These are phyloP conservation scores for Drosophila prolongata DNA, from an alignment of 2,888 invertebrate species.

Conservation along the genomic window DNA sequence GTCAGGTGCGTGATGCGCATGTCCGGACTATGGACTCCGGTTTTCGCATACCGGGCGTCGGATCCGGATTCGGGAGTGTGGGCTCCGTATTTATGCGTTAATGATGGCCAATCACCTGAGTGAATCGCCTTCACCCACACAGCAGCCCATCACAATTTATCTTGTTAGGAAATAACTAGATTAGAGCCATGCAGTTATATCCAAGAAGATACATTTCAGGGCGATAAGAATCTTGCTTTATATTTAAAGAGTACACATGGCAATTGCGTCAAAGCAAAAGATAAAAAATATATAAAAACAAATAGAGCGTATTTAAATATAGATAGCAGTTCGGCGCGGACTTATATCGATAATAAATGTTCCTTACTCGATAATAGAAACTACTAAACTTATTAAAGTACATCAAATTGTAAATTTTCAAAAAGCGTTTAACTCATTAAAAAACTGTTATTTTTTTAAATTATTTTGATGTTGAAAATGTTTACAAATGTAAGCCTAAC, in stretches of 20 bases:
- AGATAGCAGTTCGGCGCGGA: neutral
- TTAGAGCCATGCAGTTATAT: constrained; percentile 14
- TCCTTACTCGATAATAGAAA: neutral
- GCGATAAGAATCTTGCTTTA: constrained; percentile 19
- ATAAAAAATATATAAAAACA: constrained; percentile 10
- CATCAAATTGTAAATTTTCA: no score
- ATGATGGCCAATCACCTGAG: constrained; percentile 36
- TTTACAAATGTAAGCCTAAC: no score
- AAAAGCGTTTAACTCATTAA: no score
- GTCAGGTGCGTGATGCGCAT: constrained; percentile 59
- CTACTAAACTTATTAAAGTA: no score
- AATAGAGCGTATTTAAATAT: neutral
- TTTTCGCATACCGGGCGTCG: constrained; percentile 31
- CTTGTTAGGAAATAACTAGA: constrained; percentile 1
- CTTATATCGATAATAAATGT: neutral
- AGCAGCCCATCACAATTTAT: constrained; percentile 6
- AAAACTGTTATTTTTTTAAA: no score
- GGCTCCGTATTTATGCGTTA: constrained; percentile 29
- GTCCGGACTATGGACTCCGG: constrained; percentile 49
- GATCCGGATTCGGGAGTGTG: constrained; percentile 16
- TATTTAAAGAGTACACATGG: constrained; percentile 9
- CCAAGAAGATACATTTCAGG: constrained; percentile 6
- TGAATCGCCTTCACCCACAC: constrained; percentile 19
- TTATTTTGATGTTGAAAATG: neutral
- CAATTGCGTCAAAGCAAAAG: constrained; percentile 24